Base-by-base conservation (phyloP, 2,888 invertebrate species). In the Junonia oenone region DNA sequence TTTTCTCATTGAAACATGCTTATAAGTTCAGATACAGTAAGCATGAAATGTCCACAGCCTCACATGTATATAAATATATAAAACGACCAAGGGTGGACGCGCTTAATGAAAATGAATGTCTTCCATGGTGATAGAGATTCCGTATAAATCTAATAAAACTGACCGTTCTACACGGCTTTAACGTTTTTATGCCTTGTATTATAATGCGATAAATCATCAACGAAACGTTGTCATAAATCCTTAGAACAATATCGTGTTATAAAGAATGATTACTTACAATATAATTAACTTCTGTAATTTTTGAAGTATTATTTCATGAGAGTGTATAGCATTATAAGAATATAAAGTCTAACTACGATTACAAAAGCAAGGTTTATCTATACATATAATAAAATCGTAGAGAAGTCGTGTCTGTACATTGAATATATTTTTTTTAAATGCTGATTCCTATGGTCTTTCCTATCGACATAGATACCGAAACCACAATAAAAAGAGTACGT, bases 41-140 rank as follows among this genome's bases (percentile, higher is more conserved):
- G 19, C 19, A 19, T 19, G 38, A 40, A 19, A 40, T 11, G 38
- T 11, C 5, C 19, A 4, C 11, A 40, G 38, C 17, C 11, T 17
- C 19, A 33, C 51, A 51, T 52, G 58, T 54, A 54, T 54, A 54
- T 58, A 58, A 58, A 60, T 58, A 61, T 56, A 63, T 61, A 60
- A 59, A 52, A 55, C 62, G 51, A 56, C 50, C 56, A 56, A 55
- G 61, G 63, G 63, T 56, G 53, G 58, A 54, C 53, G 13, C 43
- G 56, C 51, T 59, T 64, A 64, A 64, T 66, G 64, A 63, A 66
- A 66, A 66, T 63, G 61, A 66, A 64, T 66, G 62, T 58, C 56
- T 59, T 59, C 55, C 55, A 52, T 56, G 61, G 59, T 63, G 59
- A 64, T 66, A 56, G 56, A 60, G 62, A 61, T 59, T 55, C 61